These are phyloP conservation scores for Chelonus formosanus DNA, from an alignment of 2,888 invertebrate genomes.

Conservation along the genomic window DNA sequence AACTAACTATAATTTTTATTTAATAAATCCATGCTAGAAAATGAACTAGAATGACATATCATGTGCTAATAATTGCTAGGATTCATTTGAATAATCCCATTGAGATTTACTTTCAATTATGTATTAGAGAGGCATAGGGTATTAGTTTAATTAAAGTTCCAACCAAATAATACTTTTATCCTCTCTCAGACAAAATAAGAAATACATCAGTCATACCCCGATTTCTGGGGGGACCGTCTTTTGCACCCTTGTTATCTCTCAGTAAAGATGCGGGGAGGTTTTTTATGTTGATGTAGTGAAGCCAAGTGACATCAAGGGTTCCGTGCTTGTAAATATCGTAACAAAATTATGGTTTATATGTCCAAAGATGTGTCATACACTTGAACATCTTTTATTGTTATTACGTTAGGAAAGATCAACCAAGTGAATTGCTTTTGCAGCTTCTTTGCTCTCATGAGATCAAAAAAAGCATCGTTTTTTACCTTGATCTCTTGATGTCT, in stretches of 20 bases:
- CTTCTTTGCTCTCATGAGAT: conserved; percentile 11
- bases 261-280: conserved; percentile 41
- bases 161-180: too few species aligned
- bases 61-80: too few species aligned
- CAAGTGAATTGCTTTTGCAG: conserved; percentile 37
- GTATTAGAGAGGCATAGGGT: background rate
- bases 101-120: background rate
- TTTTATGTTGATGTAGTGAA: conserved; percentile 39
- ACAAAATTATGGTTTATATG: conserved; percentile 53
- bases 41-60: too few species aligned
- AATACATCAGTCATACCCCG: background rate
- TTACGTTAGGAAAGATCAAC: conserved; percentile 49
- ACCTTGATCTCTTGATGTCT: background rate
- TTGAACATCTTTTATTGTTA: conserved; percentile 23
- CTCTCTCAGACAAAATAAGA: background rate
- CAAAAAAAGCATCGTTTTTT: background rate
- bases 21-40: too few species aligned
- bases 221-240: too few species aligned
- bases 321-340: conserved; percentile 55
- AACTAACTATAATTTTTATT: too few species aligned
- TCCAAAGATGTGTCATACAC: conserved; percentile 50
- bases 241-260: conserved; percentile 5
- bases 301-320: conserved; percentile 51
- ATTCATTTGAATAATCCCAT: too few species aligned
- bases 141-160: too few species aligned